Base-by-base conservation (phyloP, 2,113 vertebrate genomes). In the Lampris incognitus region DNA sequence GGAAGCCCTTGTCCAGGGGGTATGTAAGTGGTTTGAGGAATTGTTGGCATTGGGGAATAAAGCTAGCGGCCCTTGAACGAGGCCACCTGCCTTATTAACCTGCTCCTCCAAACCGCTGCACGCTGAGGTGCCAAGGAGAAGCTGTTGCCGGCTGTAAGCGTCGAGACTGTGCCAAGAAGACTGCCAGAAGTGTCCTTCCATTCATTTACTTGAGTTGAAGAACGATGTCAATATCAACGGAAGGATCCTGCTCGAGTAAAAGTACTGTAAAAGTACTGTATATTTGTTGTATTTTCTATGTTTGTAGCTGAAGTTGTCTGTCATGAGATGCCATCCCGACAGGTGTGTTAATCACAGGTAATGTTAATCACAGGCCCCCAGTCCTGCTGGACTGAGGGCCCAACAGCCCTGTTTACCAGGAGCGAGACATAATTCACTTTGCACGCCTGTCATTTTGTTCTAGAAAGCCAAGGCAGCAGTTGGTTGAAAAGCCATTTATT, bases 161-260 rank as follows among this genome's bases (percentile, higher is more conserved):
- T 44, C 62, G 63, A 71, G 66, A 54, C 63, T 69, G 70, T 85
- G 85, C 83, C 81, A 88, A 88, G 69, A 74, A 78, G 87, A 85
- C 86, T 81, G 87, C 84, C 55, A 61, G 76, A 73, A 81, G 83
- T 76, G 76, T 81, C 67, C 81, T 74, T 85, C 81, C 76, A 58
- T 79, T 71, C 60, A 71, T 40, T 54, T 37, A 66, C 66, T 60
- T 88, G 85, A 88, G 85, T 86, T 85, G 85, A 76, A 54, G 24
- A 24, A 24, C 24, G 24, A 24, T 24, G 24, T 72, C 74, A 69
- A n/a, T 69, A 83, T 76, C 73, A 80, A 63, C 75, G 60, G 5
- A 57, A 60, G 10, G 24, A 24, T 24, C 24, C 24, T 24, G 24
- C 24, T 24, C 24, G 24, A 24, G 24, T 24, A 24, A 24, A 24